Evolutionary conservation across 1,140 invertebrate genomes (phyloP), one percentile per base, ranked within the genome.

Genomic region (Brachionus rotundiformis): DNA sequence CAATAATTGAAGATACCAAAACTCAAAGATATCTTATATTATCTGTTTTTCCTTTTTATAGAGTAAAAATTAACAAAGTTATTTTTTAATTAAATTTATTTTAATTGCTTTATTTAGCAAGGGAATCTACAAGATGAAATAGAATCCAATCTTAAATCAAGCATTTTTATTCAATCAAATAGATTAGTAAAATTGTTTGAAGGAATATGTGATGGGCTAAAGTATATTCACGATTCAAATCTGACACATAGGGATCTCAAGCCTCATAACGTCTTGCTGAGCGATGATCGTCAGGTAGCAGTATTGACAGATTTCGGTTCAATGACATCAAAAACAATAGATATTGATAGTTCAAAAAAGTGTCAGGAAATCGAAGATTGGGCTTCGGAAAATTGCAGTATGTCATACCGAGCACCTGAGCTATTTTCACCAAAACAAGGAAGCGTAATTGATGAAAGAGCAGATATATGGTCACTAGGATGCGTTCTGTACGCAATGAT

Each of bases 391-490:
- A 79, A 79, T 63, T 79, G 76, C 29, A 59, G 47, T 19, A 79
- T 79, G 76, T 79, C 54, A 39, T 79, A 59, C 19, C 49, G 36
- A 31, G 76, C 76, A 59, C 76, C 76, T 23, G 76, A 79, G 25
- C 23, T 79, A 25, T 79, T 79, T 63, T 59, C 27, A 0, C 44
- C 47, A 23, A 54, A 33, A 79, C 29, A 33, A 63, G 76, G 76
- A 11, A 8, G 2, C 16, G 19, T 19, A 25, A 79, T 79, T 36
- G 25, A 59, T 31, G 76, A 54, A 54, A 79, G 92, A 84, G 93
- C 92, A 31, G 93, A 94, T 85, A 92, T 94, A 83, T 94, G 93
- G 93, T 92, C 92, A 11, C 86, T 93, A 3, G 93, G 93, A 2
- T 94, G 93, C 85, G 86, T 94, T 1, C 86, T 93, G 3, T 94